Conservation (phyloP, 2,888 invertebrate species). For the Drosophila kambysellisi region DNA sequence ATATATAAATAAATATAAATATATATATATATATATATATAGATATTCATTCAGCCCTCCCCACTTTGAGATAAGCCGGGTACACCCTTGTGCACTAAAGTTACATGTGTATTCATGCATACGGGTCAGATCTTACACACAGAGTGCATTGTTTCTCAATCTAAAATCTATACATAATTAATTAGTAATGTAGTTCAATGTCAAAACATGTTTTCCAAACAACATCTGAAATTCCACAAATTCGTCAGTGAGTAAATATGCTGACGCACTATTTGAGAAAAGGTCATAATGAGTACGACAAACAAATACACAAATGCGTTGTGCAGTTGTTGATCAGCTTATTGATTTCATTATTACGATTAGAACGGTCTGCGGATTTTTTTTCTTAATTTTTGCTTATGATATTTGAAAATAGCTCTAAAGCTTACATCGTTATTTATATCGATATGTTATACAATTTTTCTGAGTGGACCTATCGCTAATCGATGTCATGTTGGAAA, state of each 20-base stretch:
- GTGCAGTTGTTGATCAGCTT: constrained; percentile 32
- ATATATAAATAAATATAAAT: not conserved
- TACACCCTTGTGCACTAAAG: not conserved
- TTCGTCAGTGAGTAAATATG: constrained; percentile 33
- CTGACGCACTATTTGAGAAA: constrained; percentile 29
- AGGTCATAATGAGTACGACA: constrained; percentile 38
- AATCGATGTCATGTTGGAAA: constrained; percentile 22
- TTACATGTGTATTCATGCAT: constrained; percentile 2
- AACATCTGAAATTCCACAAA: constrained; percentile 5
- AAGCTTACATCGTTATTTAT: constrained; percentile 28
- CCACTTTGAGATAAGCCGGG: not conserved
- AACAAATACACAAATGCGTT: constrained; percentile 19
- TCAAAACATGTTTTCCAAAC: constrained; percentile 29
- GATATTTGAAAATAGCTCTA: constrained; percentile 32
- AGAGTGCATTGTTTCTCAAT: constrained; percentile 27
- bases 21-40: not conserved
- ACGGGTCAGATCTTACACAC: constrained; percentile 41
- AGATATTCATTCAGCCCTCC: not conserved
- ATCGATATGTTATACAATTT: not conserved
- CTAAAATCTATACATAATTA: constrained; percentile 18
- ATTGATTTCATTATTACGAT: constrained; percentile 49
- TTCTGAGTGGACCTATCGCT: not conserved
- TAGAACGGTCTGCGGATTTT: constrained; percentile 42
- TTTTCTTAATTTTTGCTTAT: constrained; percentile 17
- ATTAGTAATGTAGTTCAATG: constrained; percentile 21